Conservation (phyloP, 2,113 vertebrate genomes). For the Machaerirhynchus nigripectus region DNA sequence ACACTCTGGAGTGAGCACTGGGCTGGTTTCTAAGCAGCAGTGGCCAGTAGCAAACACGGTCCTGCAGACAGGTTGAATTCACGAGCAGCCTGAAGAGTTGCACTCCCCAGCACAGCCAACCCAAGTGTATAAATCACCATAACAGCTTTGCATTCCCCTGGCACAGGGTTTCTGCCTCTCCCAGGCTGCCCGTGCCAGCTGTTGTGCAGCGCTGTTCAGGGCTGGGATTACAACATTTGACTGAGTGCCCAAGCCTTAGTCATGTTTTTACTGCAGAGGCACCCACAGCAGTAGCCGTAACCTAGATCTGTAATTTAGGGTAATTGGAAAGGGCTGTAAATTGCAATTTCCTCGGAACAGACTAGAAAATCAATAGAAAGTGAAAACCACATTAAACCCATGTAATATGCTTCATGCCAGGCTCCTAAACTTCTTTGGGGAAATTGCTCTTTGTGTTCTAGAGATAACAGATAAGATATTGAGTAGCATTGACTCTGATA, state of each 20-base stretch:
- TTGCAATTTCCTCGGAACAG: background rate
- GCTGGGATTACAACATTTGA: background rate
- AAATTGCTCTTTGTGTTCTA: background rate
- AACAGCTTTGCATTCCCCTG: slow-evolving; percentile 25
- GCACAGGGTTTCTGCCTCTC: background rate
- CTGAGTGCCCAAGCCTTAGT: background rate
- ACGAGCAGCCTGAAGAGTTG: background rate
- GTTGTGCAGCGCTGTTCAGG: background rate
- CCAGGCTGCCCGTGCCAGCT: background rate
- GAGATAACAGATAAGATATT: background rate
- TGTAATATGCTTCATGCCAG: background rate
- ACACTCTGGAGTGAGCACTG: background rate
- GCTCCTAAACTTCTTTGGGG: background rate
- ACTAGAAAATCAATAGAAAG: background rate
- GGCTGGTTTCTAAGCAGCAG: background rate
- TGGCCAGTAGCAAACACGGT: background rate
- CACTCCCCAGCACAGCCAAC: background rate
- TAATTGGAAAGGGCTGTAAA: background rate
- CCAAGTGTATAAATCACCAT: background rate
- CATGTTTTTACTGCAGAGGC: background rate
- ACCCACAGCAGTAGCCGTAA: background rate
- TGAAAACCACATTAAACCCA: background rate
- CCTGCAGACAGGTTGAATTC: background rate
- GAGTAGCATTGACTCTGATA: background rate
- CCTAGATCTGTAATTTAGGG: background rate